Conservation (phyloP, 2,888 invertebrate species). For the Agrotis ipsilon region DNA sequence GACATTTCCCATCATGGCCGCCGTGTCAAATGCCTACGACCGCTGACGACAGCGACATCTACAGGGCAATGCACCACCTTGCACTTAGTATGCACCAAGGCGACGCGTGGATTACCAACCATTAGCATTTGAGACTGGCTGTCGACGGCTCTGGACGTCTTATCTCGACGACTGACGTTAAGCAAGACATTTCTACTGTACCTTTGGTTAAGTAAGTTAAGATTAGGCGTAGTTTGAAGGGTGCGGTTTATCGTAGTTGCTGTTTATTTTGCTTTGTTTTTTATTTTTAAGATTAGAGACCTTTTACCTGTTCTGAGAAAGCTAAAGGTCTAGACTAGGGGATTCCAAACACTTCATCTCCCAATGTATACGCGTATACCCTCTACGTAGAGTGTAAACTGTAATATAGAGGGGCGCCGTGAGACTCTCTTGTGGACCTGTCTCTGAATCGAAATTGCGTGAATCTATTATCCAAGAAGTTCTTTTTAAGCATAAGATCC, state of each 20-base stretch:
- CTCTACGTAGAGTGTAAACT: too few species aligned
- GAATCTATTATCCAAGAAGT: too few species aligned
- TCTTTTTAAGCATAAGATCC: too few species aligned
- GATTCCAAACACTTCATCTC: too few species aligned
- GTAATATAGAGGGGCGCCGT: too few species aligned
- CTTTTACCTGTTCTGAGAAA: too few species aligned
- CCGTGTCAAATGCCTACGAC: constrained; percentile 63
- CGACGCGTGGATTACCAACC: constrained; percentile 67
- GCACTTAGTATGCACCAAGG: constrained; percentile 87
- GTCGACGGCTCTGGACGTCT: constrained; percentile 47
- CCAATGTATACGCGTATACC: too few species aligned
- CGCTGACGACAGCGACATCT: constrained; percentile 75
- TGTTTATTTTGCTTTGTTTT: neutral
- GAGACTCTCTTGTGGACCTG: too few species aligned
- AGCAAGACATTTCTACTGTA: constrained; percentile 37
- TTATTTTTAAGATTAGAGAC: neutral
- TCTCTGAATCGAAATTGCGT: too few species aligned
- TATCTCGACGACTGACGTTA: constrained; percentile 48
- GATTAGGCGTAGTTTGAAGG: constrained; percentile 1
- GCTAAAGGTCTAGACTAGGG: too few species aligned
- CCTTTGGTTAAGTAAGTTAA: constrained; percentile 16
- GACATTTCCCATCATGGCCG: constrained; percentile 48
- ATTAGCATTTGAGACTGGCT: constrained; percentile 60
- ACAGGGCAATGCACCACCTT: constrained; percentile 87
- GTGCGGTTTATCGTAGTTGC: neutral